These are phyloP conservation scores for Drosophila fuyamai DNA, from an alignment of 1,140 invertebrate genomes.

Conservation along the genomic window DNA sequence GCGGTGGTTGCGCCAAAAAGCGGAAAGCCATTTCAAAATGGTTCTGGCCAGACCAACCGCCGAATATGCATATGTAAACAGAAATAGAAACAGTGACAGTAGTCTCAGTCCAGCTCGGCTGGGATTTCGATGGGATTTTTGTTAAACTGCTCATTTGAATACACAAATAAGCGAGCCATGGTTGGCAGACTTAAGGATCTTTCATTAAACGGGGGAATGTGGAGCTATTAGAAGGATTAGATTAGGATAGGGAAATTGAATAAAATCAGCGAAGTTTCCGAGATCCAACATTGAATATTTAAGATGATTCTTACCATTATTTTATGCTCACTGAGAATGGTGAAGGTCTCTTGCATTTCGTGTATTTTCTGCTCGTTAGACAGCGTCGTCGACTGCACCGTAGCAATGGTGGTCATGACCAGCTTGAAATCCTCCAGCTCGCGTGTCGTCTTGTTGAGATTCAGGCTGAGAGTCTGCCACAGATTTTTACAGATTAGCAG, in stretches of 20 bases:
- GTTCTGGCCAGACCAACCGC: slow-evolving; percentile 46
- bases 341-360: slow-evolving; percentile 88
- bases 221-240: slow-evolving; percentile 36
- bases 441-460: slow-evolving; percentile 89
- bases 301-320: slow-evolving; percentile 85
- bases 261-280: background rate
- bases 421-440: slow-evolving; percentile 92
- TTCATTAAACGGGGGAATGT: slow-evolving; percentile 45
- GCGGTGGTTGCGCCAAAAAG: slow-evolving; percentile 42
- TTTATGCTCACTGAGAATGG: slow-evolving; percentile 86
- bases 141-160: slow-evolving; percentile 82
- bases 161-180: slow-evolving; percentile 66
- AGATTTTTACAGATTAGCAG: slow-evolving; percentile 36
- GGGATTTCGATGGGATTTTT: slow-evolving; percentile 64
- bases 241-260: slow-evolving; percentile 2
- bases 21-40: slow-evolving; percentile 78
- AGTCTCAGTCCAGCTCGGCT: slow-evolving; percentile 20
- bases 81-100: slow-evolving; percentile 58
- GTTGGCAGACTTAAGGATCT: slow-evolving; percentile 54
- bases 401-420: slow-evolving; percentile 92
- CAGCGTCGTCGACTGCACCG: slow-evolving; percentile 90
- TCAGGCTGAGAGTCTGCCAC: slow-evolving; percentile 85
- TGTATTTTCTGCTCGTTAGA: slow-evolving; percentile 91
- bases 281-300: background rate
- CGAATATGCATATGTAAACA: slow-evolving; percentile 81